These are phyloP conservation scores for Spilarctia lutea DNA, from an alignment of 2,888 invertebrate genomes.

Conservation along the genomic window DNA sequence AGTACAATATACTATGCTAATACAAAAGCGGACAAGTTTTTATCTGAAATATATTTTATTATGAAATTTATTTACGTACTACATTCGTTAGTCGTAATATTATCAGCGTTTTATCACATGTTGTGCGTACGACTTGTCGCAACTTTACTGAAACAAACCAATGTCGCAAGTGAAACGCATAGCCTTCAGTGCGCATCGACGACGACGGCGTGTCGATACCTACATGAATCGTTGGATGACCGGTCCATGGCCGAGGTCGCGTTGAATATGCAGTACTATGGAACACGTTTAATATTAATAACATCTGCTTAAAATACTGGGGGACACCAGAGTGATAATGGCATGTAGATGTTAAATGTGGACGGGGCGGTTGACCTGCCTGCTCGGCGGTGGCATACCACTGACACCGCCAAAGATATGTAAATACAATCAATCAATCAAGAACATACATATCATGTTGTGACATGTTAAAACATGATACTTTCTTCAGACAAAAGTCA, in stretches of 20 bases:
- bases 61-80: neutral
- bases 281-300: constrained; percentile 76
- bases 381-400: constrained; percentile 44
- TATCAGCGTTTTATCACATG: neutral
- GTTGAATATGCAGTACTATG: constrained; percentile 76
- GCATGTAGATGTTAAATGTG: constrained; percentile 65
- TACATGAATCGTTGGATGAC: constrained; percentile 64
- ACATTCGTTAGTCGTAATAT: neutral
- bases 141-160: neutral
- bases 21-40: too few species aligned
- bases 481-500: too few species aligned
- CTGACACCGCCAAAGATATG: neutral
- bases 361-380: constrained; percentile 71
- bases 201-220: constrained; percentile 26
- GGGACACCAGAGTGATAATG: constrained; percentile 72
- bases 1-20: neutral
- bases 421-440: neutral
- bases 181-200: constrained; percentile 23
- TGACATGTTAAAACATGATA: neutral
- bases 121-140: constrained; percentile 30
- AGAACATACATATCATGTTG: neutral
- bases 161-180: constrained; percentile 23
- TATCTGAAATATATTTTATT: neutral
- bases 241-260: constrained; percentile 78
- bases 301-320: constrained; percentile 70